A percentile compares a stretch with the other conserved stretches of the same genome.
Evolutionary conservation across 2,888 invertebrate species (phyloP).

Genomic region (Augochlorella aurata): DNA sequence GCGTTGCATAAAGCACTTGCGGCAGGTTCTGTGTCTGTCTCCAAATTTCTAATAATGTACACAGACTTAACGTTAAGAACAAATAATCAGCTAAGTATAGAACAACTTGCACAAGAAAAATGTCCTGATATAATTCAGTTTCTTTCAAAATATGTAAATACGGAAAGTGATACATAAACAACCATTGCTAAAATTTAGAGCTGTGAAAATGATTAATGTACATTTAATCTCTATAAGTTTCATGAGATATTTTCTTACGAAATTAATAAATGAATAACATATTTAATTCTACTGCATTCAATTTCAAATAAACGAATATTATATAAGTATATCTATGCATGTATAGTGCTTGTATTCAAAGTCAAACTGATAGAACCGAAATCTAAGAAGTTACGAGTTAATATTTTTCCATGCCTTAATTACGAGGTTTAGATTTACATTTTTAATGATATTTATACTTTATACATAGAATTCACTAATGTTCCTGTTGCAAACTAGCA

Average conservation of each 20-base stretch:
- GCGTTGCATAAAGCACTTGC: conserved; percentile 88
- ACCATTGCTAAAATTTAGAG: background rate
- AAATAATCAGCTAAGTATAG: conserved; percentile 88
- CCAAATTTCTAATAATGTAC: conserved; percentile 85
- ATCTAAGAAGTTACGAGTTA: too few species aligned
- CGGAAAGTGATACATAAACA: background rate
- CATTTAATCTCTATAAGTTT: background rate
- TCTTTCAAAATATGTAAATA: conserved; percentile 19
- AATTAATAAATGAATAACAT: background rate
- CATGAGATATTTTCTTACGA: background rate
- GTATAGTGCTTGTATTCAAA: too few species aligned
- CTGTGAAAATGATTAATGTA: too few species aligned
- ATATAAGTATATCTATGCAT: too few species aligned
- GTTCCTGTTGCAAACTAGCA: conserved; percentile 60
- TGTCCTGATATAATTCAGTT: conserved; percentile 44
- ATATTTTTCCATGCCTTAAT: too few species aligned
- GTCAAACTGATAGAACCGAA: too few species aligned
- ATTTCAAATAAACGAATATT: too few species aligned
- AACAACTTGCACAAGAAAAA: conserved; percentile 88
- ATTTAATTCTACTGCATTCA: background rate
- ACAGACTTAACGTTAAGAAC: conserved; percentile 87
- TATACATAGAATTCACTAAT: conserved; percentile 39
- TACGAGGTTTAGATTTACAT: too few species aligned
- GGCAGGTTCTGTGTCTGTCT: conserved; percentile 85
- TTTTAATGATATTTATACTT: conserved; percentile 28